Evolutionary conservation across 2,888 invertebrate species (phyloP).

Genomic region (Embidobia sp.): DNA sequence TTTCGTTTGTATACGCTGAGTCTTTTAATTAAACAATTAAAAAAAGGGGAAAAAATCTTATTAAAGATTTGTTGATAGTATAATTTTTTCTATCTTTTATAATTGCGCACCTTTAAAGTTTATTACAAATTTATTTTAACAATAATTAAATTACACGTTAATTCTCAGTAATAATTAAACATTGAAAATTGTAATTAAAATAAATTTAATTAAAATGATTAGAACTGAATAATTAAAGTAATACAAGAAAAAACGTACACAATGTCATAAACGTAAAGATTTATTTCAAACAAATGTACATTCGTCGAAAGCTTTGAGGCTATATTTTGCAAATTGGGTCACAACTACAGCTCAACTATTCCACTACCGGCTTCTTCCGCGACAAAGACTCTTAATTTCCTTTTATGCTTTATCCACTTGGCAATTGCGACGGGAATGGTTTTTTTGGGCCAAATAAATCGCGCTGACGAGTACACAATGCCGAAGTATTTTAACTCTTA

Average conservation of each 20-base stretch:
- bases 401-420: constrained; percentile 60
- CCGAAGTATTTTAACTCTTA: constrained; percentile 51
- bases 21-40: too few species aligned
- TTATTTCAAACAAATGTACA: constrained; percentile 3
- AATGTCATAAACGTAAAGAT: neutral
- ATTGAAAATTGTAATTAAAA: neutral
- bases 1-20: too few species aligned
- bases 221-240: too few species aligned
- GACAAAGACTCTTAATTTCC: constrained; percentile 57
- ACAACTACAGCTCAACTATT: constrained; percentile 47
- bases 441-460: constrained; percentile 54
- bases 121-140: too few species aligned
- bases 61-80: too few species aligned
- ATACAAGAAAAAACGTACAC: too few species aligned
- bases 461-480: constrained; percentile 36
- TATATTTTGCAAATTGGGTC: constrained; percentile 48
- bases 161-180: too few species aligned
- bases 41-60: too few species aligned
- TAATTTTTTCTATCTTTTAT: too few species aligned
- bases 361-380: constrained; percentile 30
- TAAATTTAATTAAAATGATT: neutral
- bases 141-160: too few species aligned
- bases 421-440: constrained; percentile 36
- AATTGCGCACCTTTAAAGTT: too few species aligned
- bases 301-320: constrained; percentile 13